These are phyloP conservation scores for Nycticebus coucang DNA, from an alignment of 2,113 vertebrate species.

Conservation along the genomic window DNA sequence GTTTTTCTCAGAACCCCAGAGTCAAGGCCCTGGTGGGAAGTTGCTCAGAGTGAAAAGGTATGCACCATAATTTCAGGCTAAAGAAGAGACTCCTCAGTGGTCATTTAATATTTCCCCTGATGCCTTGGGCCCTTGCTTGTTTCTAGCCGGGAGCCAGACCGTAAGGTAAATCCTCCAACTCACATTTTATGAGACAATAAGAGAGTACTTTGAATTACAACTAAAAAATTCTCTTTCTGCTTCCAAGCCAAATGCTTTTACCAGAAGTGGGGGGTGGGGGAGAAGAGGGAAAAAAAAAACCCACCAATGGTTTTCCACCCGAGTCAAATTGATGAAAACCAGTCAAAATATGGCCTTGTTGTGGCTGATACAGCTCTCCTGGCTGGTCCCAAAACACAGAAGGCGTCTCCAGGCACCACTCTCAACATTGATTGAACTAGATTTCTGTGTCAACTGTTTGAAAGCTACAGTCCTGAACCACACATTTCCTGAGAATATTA, in stretches of 20 bases:
- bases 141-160: constrained; percentile 38
- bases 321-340: constrained; percentile 69
- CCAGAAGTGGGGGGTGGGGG: not conserved
- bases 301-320: too few relatives aligned
- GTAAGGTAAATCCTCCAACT: constrained; percentile 36
- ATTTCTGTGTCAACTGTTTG: constrained; percentile 1
- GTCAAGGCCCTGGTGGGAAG: not conserved
- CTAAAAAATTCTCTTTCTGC: constrained; percentile 42
- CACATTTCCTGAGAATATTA: constrained; percentile 40
- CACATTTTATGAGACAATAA: constrained; percentile 57
- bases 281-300: not conserved
- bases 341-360: constrained; percentile 63
- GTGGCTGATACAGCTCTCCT: not conserved
- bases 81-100: not conserved
- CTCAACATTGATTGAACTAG: not conserved
- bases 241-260: constrained; percentile 64
- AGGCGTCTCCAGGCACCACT: not conserved
- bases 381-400: constrained; percentile 42
- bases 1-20: not conserved
- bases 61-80: not conserved
- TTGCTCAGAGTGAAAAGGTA: not conserved
- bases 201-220: constrained; percentile 59
- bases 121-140: not conserved
- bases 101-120: constrained; percentile 4
- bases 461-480: not conserved